Percentiles rank a stretch among this genome's conserved stretches.
These are phyloP conservation scores for Synanthedon myopaeformis DNA, from an alignment of 2,888 invertebrate genomes.

Conservation along the genomic window DNA sequence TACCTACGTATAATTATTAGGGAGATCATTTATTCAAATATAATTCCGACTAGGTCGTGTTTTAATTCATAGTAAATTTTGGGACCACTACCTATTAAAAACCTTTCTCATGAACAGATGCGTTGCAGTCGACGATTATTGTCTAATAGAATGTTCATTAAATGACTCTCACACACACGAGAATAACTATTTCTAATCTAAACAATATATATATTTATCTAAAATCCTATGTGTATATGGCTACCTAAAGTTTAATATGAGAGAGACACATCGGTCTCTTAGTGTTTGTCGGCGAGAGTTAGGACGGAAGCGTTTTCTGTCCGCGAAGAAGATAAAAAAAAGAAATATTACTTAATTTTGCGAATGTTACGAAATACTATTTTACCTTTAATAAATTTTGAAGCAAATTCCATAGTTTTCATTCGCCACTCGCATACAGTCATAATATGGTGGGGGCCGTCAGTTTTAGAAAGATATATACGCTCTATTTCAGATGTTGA, in stretches of 20 bases:
- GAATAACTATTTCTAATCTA: neutral
- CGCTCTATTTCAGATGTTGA: slow-evolving; percentile 70
- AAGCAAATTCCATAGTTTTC: slow-evolving; percentile 59
- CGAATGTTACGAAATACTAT: slow-evolving; percentile 53
- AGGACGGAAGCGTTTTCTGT: slow-evolving; percentile 27
- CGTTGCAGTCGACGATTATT: slow-evolving; percentile 21
- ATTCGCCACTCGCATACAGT: slow-evolving; percentile 38
- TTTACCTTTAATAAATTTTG: slow-evolving; percentile 59
- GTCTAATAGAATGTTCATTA: neutral
- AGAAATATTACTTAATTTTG: slow-evolving; percentile 20
- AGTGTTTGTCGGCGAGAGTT: slow-evolving; percentile 19
- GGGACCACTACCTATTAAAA: slow-evolving; percentile 58
- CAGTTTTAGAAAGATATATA: slow-evolving; percentile 48
- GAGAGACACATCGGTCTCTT: slow-evolving; percentile 44
- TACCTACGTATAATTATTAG: slow-evolving; percentile 3
- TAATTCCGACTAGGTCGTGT: slow-evolving; percentile 38
- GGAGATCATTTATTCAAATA: slow-evolving; percentile 14
- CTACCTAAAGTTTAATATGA: slow-evolving; percentile 58
- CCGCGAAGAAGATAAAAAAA: slow-evolving; percentile 9
- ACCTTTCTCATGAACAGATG: slow-evolving; percentile 29
- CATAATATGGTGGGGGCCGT: slow-evolving; percentile 50
- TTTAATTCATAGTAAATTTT: slow-evolving; percentile 66
- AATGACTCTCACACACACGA: neutral
- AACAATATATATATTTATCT: neutral
- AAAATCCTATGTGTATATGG: slow-evolving; percentile 7